Base-by-base conservation (phyloP, 1,140 invertebrate genomes). In the Asobara japonica region DNA sequence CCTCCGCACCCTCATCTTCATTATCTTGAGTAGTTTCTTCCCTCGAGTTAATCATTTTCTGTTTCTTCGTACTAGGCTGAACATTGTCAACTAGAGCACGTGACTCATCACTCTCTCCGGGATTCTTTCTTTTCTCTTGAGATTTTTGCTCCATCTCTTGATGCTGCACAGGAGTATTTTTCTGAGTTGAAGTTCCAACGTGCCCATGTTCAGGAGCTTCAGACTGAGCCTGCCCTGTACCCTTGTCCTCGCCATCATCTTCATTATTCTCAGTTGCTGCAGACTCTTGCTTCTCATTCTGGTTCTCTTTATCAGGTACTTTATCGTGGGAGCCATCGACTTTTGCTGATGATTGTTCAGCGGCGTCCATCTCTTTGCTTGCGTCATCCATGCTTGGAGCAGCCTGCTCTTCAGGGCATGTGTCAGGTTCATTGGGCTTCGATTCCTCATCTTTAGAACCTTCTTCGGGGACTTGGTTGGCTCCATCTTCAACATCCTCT, bases 51-150 rank as follows among this genome's bases (percentile, higher is more conserved):
- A 85, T 86, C 68, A 82, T 91, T 83, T 86, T 92, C 83, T 76
- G 79, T 76, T 88, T 91, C 77, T 88, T 93, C 80, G 79, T 78
- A 0, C 85, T 75, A 0, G 86, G 84, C 68, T 89, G 82, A 38
- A 78, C 74, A 56, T 80, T 77, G 65, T 90, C 87, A 1, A 87
- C 82, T 38, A 90, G 77, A 72, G 81, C 87, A 29, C 87, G 83
- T 71, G 87, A 82, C 22, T 86, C 83, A 73, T 89, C 86, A 7
- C 86, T 84, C 70, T 89, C 79, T 11, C 88, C 88, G 18, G 85
- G 87, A 73, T 83, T 86, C 66, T 87, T 87, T 45, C 88, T 82
- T 66, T 88, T 86, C 51, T 88, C 80, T 7, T 76, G 76, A 30
- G 82, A 73, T 67, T 78, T 79, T 1, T 74, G 38, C 25, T 84